A percentile compares a stretch with the other conserved stretches of the same genome.
These are phyloP conservation scores for Sympetrum striolatum DNA, from an alignment of 2,888 invertebrate species.

Conservation along the genomic window DNA sequence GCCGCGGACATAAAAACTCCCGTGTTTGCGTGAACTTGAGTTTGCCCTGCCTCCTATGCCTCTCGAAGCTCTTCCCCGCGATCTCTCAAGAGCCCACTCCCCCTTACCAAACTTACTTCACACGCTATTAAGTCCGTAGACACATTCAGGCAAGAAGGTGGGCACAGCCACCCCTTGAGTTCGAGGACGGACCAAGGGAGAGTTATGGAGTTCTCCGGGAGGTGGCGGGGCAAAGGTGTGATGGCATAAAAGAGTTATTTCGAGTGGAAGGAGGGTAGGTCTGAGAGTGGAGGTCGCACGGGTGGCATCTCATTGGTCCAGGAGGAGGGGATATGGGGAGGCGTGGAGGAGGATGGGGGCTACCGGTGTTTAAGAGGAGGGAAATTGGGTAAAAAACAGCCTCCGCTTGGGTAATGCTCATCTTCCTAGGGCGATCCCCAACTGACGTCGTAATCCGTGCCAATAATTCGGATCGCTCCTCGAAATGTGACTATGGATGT, in stretches of 20 bases:
- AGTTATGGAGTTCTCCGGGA: not conserved
- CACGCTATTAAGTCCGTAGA: conserved; percentile 28
- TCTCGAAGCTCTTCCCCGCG: not conserved
- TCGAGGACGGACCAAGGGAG: not conserved
- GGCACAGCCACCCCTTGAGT: not conserved
- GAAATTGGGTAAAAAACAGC: not conserved
- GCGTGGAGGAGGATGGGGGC: not conserved
- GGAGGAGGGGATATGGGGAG: not conserved
- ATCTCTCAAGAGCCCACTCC: not conserved
- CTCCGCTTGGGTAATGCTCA: not conserved
- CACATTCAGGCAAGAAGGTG: not conserved
- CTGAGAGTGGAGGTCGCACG: not conserved
- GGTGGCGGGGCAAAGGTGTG: conserved; percentile 8
- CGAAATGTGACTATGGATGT: not conserved
- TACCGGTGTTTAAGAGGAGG: not conserved
- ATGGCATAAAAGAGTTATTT: conserved; percentile 37
- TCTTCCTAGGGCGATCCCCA: not conserved
- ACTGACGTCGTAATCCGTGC: too few species aligned
- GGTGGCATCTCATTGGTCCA: not conserved
- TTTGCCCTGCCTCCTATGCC: not conserved
- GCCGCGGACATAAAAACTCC: not conserved
- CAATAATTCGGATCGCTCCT: not conserved
- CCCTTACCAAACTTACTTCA: conserved; percentile 33
- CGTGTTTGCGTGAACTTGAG: conserved; percentile 22
- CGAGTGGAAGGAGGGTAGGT: conserved; percentile 13